Base-by-base conservation (phyloP, 2,113 vertebrate species). In the Daphoenositta chrysoptera region DNA sequence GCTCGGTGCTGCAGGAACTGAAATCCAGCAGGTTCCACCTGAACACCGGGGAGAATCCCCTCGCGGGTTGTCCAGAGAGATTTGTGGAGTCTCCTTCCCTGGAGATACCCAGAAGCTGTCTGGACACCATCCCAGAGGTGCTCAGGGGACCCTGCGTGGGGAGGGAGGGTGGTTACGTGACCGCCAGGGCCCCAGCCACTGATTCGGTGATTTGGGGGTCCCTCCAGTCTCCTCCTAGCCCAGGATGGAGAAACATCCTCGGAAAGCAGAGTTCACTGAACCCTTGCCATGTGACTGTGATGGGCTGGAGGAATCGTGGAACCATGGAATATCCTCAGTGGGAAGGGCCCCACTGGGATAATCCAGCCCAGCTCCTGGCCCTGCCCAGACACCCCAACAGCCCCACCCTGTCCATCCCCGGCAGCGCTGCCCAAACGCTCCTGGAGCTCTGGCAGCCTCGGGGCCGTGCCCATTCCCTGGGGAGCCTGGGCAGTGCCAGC, bases 281-380 rank as follows among this genome's bases (percentile, higher is more conserved):
- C 83, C 70, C 63, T 40, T 20, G 39, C 11, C 1, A 1, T 1
- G 57, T 1, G 45, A 3, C 12, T 0, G 4, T 2, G 2, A 2
- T 1, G 2, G 57, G 19, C 7, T 13, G 12, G 23, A 37, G 48
- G 24, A 26, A 31, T 31, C 21, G 7, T 0, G 26, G 69, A 40
- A 9, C 7, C 20, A 7, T 2, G n/a, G 56, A 21, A 54, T 14
- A 1, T 44, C 7, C 64, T 20, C 10, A 11, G 27, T 8, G 23
- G 83, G 63, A 60, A 37, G 27, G 14, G 22, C 13, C 35, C 37
- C 27, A 12, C 63, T 28, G 0, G 33, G 33, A 39, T 28, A 16
- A 21, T 1, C 3, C 4, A 42, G 24, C 4, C 51, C 71, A 44
- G 1, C 11, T 2, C 37, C 27, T 5, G 37, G 1, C 9, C 51